Conservation (phyloP, 2,888 invertebrate genomes). For the Axea sp. region DNA sequence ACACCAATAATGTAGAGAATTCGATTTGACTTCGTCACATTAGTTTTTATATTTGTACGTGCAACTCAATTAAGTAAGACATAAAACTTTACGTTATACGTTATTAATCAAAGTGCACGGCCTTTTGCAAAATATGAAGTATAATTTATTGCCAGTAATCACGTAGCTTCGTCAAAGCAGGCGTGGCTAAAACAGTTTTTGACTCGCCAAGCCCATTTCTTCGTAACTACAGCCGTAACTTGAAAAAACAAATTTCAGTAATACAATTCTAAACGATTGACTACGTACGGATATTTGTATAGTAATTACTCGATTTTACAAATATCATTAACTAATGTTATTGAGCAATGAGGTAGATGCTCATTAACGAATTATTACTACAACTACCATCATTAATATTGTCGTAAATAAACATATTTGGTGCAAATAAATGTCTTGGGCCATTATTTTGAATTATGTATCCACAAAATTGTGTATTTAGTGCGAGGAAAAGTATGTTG, state of each 20-base stretch:
- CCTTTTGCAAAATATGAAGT: conserved; percentile 1
- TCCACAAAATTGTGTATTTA: conserved; percentile 60
- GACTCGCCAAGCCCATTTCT: conserved; percentile 23
- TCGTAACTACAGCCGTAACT: conserved; percentile 1
- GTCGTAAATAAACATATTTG: conserved; percentile 29
- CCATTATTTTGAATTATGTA: conserved; percentile 56
- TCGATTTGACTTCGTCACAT: conserved; percentile 5
- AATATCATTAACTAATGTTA: too few species aligned
- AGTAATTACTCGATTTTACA: too few species aligned
- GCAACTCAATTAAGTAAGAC: background rate
- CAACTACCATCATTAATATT: too few species aligned
- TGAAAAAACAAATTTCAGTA: conserved; percentile 30
- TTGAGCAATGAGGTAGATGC: too few species aligned
- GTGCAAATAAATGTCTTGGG: conserved; percentile 17
- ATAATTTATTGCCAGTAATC: conserved; percentile 51
- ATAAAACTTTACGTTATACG: conserved; percentile 20
- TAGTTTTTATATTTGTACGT: background rate
- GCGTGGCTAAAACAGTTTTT: conserved; percentile 32
- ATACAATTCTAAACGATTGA: background rate
- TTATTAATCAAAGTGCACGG: background rate
- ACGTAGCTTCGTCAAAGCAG: conserved; percentile 24
- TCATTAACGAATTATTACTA: too few species aligned
- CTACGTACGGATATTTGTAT: too few species aligned
- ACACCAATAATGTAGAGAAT: too few species aligned
- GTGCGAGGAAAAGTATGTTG: conserved; percentile 51